A percentile compares a stretch with the other conserved stretches of the same genome.
Evolutionary conservation across 2,113 vertebrate genomes (phyloP).

Genomic region (Fukomys damarensis): DNA sequence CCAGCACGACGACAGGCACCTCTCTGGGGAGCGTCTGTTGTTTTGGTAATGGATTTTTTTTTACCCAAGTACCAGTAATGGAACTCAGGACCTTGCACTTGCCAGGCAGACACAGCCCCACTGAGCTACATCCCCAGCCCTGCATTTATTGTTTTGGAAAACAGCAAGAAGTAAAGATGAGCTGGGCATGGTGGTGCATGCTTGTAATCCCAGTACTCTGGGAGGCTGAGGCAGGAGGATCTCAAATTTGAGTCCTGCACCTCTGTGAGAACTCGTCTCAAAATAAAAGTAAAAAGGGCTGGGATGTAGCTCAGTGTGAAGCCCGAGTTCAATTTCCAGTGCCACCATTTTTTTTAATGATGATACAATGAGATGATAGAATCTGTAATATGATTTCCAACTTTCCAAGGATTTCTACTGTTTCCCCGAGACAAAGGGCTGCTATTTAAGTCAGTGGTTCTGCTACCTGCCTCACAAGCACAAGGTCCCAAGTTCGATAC

Average conservation of each 20-base stretch:
- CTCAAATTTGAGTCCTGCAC: background rate
- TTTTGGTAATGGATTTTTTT: background rate
- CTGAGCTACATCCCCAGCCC: no score
- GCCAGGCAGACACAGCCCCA: no score
- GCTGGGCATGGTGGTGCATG: background rate
- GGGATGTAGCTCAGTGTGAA: background rate
- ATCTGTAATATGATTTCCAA: background rate
- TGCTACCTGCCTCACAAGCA: no score
- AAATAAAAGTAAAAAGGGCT: background rate
- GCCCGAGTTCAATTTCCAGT: background rate
- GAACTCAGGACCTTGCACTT: no score
- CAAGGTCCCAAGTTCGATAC: no score
- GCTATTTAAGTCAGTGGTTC: no score
- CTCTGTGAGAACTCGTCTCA: background rate
- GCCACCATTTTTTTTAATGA: background rate
- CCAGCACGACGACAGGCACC: background rate
- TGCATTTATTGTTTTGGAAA: background rate
- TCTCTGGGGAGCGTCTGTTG: background rate
- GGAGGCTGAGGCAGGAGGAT: background rate
- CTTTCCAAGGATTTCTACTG: background rate
- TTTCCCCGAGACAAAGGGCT: background rate
- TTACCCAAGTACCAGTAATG: no score
- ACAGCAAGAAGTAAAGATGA: background rate
- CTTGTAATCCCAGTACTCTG: background rate
- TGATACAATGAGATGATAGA: background rate